phyloP scores from a whole-genome alignment of 2,113 vertebrate genomes.

The Gallinago jamesoni region DNA sequence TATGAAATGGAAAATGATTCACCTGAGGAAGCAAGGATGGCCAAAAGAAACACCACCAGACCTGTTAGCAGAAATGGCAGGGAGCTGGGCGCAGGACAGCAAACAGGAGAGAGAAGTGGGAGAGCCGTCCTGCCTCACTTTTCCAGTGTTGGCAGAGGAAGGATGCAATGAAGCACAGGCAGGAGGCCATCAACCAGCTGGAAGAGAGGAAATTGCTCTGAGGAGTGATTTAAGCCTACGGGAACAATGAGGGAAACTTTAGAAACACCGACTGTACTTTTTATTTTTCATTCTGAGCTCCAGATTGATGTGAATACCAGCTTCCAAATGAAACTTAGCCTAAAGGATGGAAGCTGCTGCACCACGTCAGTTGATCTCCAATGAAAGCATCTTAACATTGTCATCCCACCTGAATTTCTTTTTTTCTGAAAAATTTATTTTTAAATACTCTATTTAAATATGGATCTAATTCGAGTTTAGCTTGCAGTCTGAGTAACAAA shows the following conservation, averaged over 20 bases:
- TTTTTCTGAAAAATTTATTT: background rate
- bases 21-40: background rate
- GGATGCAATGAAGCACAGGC: background rate
- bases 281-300: background rate
- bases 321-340: background rate
- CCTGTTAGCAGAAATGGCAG: background rate
- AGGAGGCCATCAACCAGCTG: background rate
- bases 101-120: fast-evolving
- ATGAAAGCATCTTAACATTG: background rate
- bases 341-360: background rate
- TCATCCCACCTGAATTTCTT: background rate
- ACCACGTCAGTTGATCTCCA: background rate
- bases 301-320: background rate
- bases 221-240: background rate
- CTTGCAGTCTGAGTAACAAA: background rate
- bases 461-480: background rate
- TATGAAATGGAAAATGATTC: background rate
- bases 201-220: background rate
- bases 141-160: background rate
- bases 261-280: background rate
- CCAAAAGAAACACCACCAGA: background rate
- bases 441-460: background rate
- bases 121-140: background rate
- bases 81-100: background rate
- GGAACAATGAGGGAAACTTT: background rate